These are phyloP conservation scores for Miichthys miiuy DNA, from an alignment of 2,797 vertebrate genomes.

Conservation along the genomic window DNA sequence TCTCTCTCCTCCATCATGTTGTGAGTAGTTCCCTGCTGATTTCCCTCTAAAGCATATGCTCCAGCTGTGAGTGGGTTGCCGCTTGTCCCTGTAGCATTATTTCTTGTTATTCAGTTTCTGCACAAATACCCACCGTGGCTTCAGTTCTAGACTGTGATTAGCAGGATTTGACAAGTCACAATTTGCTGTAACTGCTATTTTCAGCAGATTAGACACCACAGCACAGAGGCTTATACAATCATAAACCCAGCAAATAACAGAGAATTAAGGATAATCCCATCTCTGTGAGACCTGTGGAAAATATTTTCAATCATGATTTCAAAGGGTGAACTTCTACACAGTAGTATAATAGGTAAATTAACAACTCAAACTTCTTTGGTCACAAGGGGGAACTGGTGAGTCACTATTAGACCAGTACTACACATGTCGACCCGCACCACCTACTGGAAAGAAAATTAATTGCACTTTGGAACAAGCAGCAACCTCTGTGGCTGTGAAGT, in stretches of 20 bases:
- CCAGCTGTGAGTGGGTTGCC: conserved; percentile 65
- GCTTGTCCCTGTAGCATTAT: conserved; percentile 68
- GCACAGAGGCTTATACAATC: conserved; percentile 43
- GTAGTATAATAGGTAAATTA: not conserved
- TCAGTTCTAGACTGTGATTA: conserved; percentile 67
- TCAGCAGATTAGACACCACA: conserved; percentile 54
- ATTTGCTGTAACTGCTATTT: conserved; percentile 59
- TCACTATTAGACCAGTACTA: not conserved
- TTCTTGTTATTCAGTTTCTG: conserved; percentile 65
- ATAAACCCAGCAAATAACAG: conserved; percentile 29
- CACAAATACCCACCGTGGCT: conserved; percentile 51
- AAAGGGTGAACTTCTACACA: conserved; percentile 2
- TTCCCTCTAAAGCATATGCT: conserved; percentile 59
- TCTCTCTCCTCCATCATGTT: conserved; percentile 17
- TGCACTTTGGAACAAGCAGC: not conserved
- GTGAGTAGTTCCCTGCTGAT: conserved; percentile 62
- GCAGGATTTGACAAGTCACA: conserved; percentile 64
- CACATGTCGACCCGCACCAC: not conserved
- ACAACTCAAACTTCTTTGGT: no score
- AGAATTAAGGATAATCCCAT: conserved; percentile 58
- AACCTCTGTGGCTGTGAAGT: no score
- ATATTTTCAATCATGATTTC: conserved; percentile 35
- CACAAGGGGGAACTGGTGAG: conserved; percentile 28
- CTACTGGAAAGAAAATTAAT: not conserved
- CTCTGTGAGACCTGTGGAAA: conserved; percentile 33